Conservation (phyloP, 2,113 vertebrate genomes). For the Benthochromis sp. region DNA sequence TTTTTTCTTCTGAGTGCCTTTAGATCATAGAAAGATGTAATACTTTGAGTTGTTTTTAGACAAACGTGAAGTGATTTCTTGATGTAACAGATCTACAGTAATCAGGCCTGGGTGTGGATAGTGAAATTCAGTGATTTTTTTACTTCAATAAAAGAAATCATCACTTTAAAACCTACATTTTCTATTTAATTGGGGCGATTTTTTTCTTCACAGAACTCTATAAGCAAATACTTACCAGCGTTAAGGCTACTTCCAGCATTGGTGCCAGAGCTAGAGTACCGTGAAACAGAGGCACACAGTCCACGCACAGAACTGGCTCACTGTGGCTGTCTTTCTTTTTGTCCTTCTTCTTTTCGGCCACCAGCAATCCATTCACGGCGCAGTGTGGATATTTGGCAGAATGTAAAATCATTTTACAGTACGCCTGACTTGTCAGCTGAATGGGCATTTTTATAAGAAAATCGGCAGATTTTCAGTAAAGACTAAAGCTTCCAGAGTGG, state of each 20-base stretch:
- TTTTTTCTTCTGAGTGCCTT: neutral
- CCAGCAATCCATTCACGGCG: slow-evolving; percentile 87
- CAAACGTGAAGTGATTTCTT: neutral
- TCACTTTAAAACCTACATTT: neutral
- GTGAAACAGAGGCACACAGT: slow-evolving; percentile 93
- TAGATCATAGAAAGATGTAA: neutral
- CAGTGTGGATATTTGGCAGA: slow-evolving; percentile 89
- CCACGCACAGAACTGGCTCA: slow-evolving; percentile 79
- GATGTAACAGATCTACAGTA: neutral
- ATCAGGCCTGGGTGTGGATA: neutral
- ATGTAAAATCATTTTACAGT: slow-evolving; percentile 94
- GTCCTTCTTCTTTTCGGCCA: slow-evolving; percentile 83
- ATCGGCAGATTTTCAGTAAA: neutral
- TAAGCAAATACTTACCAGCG: slow-evolving; percentile 74
- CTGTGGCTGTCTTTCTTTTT: slow-evolving; percentile 69
- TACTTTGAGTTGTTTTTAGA: neutral
- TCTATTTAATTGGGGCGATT: neutral
- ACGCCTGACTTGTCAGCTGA: slow-evolving; percentile 90
- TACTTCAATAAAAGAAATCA: neutral
- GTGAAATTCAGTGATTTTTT: neutral
- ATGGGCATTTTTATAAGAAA: slow-evolving; percentile 71
- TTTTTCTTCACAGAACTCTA: neutral
- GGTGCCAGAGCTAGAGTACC: slow-evolving; percentile 88
- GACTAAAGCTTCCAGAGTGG: neutral
- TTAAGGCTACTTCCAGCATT: slow-evolving; percentile 92